phyloP scores from a whole-genome alignment of 1,140 invertebrate species.

The Drosophila aff. region DNA sequence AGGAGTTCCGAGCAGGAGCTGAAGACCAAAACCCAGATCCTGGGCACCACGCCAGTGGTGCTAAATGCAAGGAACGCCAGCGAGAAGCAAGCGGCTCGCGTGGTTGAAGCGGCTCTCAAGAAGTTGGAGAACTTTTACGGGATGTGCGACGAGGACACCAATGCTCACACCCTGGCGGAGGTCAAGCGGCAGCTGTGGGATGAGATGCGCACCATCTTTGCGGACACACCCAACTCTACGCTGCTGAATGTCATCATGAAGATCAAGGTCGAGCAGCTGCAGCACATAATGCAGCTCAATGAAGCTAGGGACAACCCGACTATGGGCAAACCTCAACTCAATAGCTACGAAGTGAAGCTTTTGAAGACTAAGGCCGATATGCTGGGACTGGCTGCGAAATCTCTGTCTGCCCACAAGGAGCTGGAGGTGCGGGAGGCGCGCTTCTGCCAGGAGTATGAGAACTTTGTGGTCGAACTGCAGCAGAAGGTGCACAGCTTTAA shows the following conservation, averaged over 20 bases:
- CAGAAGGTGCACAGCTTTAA: slow-evolving; percentile 71
- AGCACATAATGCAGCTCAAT: slow-evolving; percentile 65
- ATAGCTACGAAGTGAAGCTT: slow-evolving; percentile 66
- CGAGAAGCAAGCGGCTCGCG: slow-evolving; percentile 57
- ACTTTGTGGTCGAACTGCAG: slow-evolving; percentile 68
- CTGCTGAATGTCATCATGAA: slow-evolving; percentile 72
- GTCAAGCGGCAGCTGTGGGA: slow-evolving; percentile 66
- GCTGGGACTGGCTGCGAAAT: slow-evolving; percentile 65
- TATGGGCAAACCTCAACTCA: slow-evolving; percentile 44
- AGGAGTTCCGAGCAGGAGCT: slow-evolving; percentile 54
- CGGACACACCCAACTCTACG: slow-evolving; percentile 66
- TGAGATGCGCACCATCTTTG: slow-evolving; percentile 69
- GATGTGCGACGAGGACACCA: slow-evolving; percentile 41
- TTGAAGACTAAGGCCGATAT: slow-evolving; percentile 72
- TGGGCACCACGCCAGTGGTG: slow-evolving; percentile 66
- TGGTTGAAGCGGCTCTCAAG: slow-evolving; percentile 68
- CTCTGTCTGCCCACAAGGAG: slow-evolving; percentile 53
- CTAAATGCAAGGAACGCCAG: slow-evolving; percentile 66
- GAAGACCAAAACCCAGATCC: slow-evolving; percentile 56
- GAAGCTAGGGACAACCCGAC: neutral
- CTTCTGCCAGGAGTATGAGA: slow-evolving; percentile 56
- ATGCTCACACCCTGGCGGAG: slow-evolving; percentile 36
- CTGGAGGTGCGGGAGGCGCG: slow-evolving; percentile 51
- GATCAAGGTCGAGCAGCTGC: slow-evolving; percentile 74
- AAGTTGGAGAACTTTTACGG: slow-evolving; percentile 70